Base-by-base conservation (phyloP, 2,888 invertebrate genomes). In the Piscicola geometra region DNA sequence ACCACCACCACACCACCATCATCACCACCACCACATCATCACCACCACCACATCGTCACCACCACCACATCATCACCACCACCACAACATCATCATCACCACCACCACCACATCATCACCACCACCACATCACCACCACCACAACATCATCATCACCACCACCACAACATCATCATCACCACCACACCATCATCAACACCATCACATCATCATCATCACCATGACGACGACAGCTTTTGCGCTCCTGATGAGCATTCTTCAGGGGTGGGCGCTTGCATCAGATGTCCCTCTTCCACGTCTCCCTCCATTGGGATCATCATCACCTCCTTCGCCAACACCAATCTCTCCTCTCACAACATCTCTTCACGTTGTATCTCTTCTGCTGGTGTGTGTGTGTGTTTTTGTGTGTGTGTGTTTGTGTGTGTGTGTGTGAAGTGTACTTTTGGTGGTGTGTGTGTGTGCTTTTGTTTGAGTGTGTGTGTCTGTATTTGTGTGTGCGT, bases 301-400 rank as follows among this genome's bases (percentile, higher is more conserved):
- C 88, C 89, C 0, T 86, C 87, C 76, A 87, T 86, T 78, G 87
- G 87, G n/a, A 82, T 87, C 64, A 83, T 85, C 70, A 86, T 86
- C 82, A 82, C 82, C 35, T 80, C 77, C 78, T 80, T 80, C 80
- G 76, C 80, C 71, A 80, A 77, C 67, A 73, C 80, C 30, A 79
- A 64, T 25, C 64, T 79, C 21, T 28, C 66, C 15, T 28, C 71
- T 21, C 72, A 73, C 67, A 80, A 80, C 74, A 71, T 89, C 79
- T 81, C 84, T 64, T 83, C 87, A 0, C 82, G 84, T 25, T 89
- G 89, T 79, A 76, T 84, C 3, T 78, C 82, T 35, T 78, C 83
- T 33, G 75, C 79, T 70, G 81, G 84, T 84, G 78, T 76, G 81
- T 75, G 5, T 5, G 41, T 41, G 41, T 5, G 5, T 5, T 5